Evolutionary conservation across 2,113 vertebrate genomes (phyloP), one percentile per base, ranked within the genome.

Genomic region (Arizona elegans): DNA sequence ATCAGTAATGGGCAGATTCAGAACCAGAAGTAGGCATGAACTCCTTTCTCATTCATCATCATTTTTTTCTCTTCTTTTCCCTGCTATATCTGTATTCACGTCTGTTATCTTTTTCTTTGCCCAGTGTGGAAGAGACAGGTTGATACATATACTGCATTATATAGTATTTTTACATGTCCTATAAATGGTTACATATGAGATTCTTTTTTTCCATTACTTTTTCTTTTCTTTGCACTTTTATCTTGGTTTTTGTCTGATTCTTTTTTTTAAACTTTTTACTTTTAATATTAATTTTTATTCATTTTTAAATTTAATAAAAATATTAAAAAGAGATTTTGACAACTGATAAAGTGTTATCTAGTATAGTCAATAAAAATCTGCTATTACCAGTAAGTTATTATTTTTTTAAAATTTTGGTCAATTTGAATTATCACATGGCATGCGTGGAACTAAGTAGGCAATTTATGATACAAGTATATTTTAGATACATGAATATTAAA

Each of bases 321-420:
- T 70, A 70, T 70, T 70, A 70, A 70, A 70, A 70, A 70, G 4
- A n/a, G 29, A 70, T 70, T 70, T n/a, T 88, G 21, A 38, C 0
- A 0, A 33, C 33, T n/a, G 17, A 0, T 81, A 58, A 65, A 17
- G 1, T 86, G 33, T 5, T 43, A 47, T 0, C 55, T 91, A 26
- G 24, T 52, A 10, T 59, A n/a, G 90, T 53, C 15, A 2, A 86
- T 19, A 47, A 65, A 54, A n/a, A 88, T 3, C 53, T 89, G 1
- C 21, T 38, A 0, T 86, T 93, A 90, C 0, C 0, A 19, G 1
- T 62, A 90, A 58, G 65, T 81, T 33, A 38, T 23, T 21, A 62
- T 92, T 94, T 62, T 59, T 93, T 93, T 1, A 0, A 54, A 53
- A 0, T 88, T 94, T 95, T 92, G 90, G 23, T 21, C 90, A 17